Evolutionary conservation across 2,797 vertebrate species (phyloP).

Genomic region (Scolopax bukidnonensis): DNA sequence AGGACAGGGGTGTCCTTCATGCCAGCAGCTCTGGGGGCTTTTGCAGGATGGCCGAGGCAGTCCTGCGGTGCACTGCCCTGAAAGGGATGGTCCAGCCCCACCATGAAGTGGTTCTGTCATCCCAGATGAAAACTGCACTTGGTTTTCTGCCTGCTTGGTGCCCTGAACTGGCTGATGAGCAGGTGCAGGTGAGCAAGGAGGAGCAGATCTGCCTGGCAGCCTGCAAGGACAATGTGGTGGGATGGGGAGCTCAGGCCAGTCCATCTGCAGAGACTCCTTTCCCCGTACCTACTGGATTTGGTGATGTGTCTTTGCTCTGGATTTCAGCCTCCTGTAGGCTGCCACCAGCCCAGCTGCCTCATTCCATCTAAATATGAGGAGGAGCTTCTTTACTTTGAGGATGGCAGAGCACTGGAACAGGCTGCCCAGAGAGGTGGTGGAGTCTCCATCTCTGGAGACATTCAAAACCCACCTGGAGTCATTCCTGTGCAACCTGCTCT

Average conservation of each 20-base stretch:
- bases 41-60: background rate
- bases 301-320: background rate
- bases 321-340: background rate
- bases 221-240: accelerated
- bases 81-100: background rate
- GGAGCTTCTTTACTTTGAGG: no score
- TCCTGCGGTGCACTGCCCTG: background rate
- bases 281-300: background rate
- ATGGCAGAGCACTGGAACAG: no score
- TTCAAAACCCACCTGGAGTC: no score
- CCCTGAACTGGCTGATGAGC: background rate
- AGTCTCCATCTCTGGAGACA: no score
- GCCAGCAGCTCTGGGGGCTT: background rate
- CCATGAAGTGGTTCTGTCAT: background rate
- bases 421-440: no score
- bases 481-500: no score
- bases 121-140: background rate
- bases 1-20: background rate
- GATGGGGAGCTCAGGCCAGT: accelerated
- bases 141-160: background rate
- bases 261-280: background rate
- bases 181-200: background rate
- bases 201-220: background rate
- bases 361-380: no score
- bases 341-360: background rate